A percentile compares a stretch with the other conserved stretches of the same genome.
Conservation (phyloP, 2,113 vertebrate genomes). For the Hystrix cristata region DNA sequence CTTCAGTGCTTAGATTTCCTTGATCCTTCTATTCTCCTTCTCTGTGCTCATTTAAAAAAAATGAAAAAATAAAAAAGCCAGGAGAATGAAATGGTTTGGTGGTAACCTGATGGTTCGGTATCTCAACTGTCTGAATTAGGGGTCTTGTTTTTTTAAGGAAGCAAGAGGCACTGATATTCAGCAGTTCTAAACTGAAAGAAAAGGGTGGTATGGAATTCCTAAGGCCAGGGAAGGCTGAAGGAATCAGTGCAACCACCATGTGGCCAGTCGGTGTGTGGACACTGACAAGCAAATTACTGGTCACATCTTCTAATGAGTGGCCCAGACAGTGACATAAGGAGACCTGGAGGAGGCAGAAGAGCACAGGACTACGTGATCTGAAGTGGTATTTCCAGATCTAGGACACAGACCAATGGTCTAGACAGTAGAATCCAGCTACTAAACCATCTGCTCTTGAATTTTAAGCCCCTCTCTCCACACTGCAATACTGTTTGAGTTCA, state of each 20-base stretch:
- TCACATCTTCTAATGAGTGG: not conserved
- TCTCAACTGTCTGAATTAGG: not conserved
- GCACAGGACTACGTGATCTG: not conserved
- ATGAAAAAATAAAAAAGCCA: not conserved
- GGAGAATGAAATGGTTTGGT: constrained; percentile 3
- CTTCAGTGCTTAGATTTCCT: constrained; percentile 29
- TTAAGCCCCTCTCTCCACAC: not conserved
- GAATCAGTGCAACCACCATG: not conserved
- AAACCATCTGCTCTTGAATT: not conserved
- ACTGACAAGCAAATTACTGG: not conserved
- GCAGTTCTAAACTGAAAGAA: not conserved
- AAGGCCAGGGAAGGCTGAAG: not conserved
- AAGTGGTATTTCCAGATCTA: not conserved
- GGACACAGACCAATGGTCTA: not conserved
- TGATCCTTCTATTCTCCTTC: constrained; percentile 36
- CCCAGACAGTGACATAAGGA: not conserved
- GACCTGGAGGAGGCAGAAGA: not conserved
- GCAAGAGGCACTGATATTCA: not conserved
- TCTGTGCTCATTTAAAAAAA: not conserved
- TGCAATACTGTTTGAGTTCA: not conserved
- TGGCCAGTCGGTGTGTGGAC: not conserved
- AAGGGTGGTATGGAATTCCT: not conserved
- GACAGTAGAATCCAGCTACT: not conserved
- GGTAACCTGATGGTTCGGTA: not conserved
- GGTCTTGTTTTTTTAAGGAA: not conserved